phyloP scores from a whole-genome alignment of 2,888 invertebrate genomes.

The Agrotis clavis region DNA sequence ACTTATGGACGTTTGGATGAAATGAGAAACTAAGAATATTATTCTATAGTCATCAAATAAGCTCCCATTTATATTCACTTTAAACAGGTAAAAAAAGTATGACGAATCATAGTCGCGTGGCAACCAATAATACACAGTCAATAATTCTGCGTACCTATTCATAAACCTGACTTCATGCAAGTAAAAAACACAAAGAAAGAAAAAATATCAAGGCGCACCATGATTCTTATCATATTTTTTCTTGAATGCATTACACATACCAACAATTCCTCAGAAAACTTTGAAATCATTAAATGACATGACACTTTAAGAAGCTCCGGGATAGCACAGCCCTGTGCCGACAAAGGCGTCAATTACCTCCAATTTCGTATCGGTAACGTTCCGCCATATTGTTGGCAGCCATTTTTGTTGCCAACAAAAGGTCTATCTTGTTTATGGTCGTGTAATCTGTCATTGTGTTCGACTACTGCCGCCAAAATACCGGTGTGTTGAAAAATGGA shows the following conservation, averaged over 20 bases:
- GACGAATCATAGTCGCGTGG: constrained; percentile 3
- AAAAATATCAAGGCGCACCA: constrained; percentile 7
- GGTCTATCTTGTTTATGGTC: constrained; percentile 63
- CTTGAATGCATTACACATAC: constrained; percentile 2
- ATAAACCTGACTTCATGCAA: not conserved
- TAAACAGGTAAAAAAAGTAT: not conserved
- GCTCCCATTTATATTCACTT: not conserved
- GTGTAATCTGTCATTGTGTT: constrained; percentile 60
- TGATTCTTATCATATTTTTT: constrained; percentile 14
- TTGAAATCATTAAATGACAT: constrained; percentile 57
- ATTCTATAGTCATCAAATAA: not conserved
- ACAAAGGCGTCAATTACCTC: constrained; percentile 70
- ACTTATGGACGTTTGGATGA: not conserved
- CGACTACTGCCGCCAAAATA: constrained; percentile 46
- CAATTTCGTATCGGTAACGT: constrained; percentile 70
- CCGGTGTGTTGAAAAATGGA: constrained; percentile 37
- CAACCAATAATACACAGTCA: constrained; percentile 1
- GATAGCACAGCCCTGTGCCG: constrained; percentile 57
- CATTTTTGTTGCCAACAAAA: constrained; percentile 67
- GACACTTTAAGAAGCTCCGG: constrained; percentile 46
- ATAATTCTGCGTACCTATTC: constrained; percentile 9
- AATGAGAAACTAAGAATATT: not conserved
- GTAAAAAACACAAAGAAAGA: constrained; percentile 33
- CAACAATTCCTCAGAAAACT: constrained; percentile 37
- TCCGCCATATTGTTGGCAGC: constrained; percentile 65